Conservation (phyloP, 2,888 invertebrate genomes). For the Leistus spinibarbis region DNA sequence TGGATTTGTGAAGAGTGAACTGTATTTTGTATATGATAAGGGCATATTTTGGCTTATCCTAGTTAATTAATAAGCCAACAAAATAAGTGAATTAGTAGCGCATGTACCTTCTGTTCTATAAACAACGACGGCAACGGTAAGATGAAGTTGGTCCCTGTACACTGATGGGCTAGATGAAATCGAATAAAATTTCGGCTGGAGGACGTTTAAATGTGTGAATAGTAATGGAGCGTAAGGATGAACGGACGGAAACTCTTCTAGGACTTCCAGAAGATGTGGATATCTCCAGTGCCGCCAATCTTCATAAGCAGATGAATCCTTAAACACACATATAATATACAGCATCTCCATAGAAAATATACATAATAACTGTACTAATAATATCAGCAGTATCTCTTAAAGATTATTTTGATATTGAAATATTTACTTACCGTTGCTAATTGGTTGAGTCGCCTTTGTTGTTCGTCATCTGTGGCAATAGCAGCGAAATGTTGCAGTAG, state of each 20-base stretch:
- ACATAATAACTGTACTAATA: background rate
- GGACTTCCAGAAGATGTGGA: conserved; percentile 84
- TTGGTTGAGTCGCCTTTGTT: conserved; percentile 72
- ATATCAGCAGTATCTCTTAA: background rate
- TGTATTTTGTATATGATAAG: no score
- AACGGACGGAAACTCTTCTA: conserved; percentile 87
- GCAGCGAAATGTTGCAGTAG: conserved; percentile 81
- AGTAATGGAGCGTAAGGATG: conserved; percentile 81
- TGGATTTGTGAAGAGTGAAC: no score
- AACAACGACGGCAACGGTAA: conserved; percentile 90
- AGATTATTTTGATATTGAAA: background rate
- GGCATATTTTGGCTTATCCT: no score
- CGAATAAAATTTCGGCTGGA: conserved; percentile 93
- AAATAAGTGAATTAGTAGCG: conserved; percentile 51
- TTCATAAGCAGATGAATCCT: conserved; percentile 89
- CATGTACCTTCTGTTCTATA: conserved; percentile 85
- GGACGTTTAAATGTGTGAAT: conserved; percentile 78
- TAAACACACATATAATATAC: conserved; percentile 41
- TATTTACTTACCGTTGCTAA: conserved; percentile 72
- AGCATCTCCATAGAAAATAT: no score
- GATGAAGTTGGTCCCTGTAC: conserved; percentile 79
- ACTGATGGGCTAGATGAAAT: conserved; percentile 87
- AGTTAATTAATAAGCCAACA: no score
- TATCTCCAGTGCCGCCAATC: conserved; percentile 90
- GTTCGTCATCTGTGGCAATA: conserved; percentile 76